Evolutionary conservation across 2,888 invertebrate species (phyloP).

Genomic region (Toxonevra muliebris): DNA sequence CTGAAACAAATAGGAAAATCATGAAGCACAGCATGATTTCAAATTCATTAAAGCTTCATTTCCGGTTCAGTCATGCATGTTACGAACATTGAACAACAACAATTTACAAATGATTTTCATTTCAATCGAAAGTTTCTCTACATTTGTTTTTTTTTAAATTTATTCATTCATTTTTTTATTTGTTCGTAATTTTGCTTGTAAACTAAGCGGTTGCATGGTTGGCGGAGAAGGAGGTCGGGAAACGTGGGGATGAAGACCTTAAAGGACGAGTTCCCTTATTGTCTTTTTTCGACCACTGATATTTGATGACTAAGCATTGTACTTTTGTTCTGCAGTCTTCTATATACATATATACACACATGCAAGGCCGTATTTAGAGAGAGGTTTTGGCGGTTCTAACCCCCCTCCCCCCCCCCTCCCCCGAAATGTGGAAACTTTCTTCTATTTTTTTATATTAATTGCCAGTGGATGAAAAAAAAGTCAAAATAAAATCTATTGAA

Average conservation of each 20-base stretch:
- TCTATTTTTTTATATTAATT: no score
- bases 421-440: no score
- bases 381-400: no score
- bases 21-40: constrained; percentile 18
- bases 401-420: no score
- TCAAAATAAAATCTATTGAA: no score
- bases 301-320: constrained; percentile 16
- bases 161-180: not conserved
- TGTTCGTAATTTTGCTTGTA: not conserved
- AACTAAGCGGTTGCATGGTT: not conserved
- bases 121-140: constrained; percentile 15
- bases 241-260: no score
- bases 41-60: constrained; percentile 56
- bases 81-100: constrained; percentile 47
- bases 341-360: no score
- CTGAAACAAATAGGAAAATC: no score
- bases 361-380: no score
- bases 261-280: not conserved
- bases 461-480: no score
- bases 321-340: no score
- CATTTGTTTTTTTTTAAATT: constrained; percentile 6
- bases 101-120: constrained; percentile 19
- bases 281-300: constrained; percentile 12
- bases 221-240: no score
- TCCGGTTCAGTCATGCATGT: constrained; percentile 54